Evolutionary conservation across 2,797 vertebrate species (phyloP), one percentile per base, ranked within the genome.

Genomic region (Pterois miles): DNA sequence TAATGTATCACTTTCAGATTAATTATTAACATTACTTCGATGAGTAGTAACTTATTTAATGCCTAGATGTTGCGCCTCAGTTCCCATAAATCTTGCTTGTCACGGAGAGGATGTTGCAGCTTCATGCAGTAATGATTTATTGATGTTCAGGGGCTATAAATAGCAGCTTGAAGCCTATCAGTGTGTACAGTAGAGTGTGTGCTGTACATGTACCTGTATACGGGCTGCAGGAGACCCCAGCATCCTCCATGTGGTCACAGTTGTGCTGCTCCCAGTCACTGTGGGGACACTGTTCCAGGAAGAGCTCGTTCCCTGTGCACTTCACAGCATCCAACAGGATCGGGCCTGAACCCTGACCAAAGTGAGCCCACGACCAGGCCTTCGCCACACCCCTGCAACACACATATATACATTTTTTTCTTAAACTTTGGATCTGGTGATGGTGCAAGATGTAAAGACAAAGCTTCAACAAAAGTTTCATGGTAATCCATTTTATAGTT

Each of bases 231-330:
- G 96, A 95, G 62, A 97, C 96, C 0, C 98, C 94, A 3, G 98
- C 98, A 0, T 99, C 98, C 89, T 99, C 97, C 77, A 97, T 97
- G 93, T 99, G 98, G 89, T 98, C 97, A 73, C 98, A 99, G 93
- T 99, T 98, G 91, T 99, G 98, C 80, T 96, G 94, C 88, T 96
- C 96, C 98, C 98, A 99, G 88, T 96, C 94, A 1, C 95, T 92
- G 67, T 98, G 97, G 78, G 93, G 93, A 88, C 98, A 99, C 74
- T 96, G 95, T 78, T 97, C 97, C 84, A 99, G 93, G 36, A 95
- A 96, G 10, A 96, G 90, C 85, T 99, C 98, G 1, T 97, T 97
- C 52, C 98, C 98, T 1, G 94, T 89, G 86, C 98, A 99, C 80
- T 95, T 95, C 29, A 99, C 93, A 3, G 98, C 96, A 31, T 99